Percentiles rank a stretch among this genome's conserved stretches.
These are phyloP conservation scores for Epinephelus moara DNA, from an alignment of 2,113 vertebrate genomes.

Conservation along the genomic window DNA sequence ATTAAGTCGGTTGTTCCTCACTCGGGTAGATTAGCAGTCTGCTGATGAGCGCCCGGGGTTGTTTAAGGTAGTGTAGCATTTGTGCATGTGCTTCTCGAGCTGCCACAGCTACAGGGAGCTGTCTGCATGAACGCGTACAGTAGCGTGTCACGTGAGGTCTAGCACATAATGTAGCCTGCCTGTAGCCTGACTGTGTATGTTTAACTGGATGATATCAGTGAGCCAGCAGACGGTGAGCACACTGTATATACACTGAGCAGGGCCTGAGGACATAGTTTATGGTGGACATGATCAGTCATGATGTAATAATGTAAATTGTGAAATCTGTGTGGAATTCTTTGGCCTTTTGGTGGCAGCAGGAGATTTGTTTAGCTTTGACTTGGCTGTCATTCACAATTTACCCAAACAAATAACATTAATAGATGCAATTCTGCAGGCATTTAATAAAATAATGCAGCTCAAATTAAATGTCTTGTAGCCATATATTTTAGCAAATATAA, in stretches of 20 bases:
- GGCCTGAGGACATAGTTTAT: slow-evolving; percentile 38
- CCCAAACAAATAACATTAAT: slow-evolving; percentile 7
- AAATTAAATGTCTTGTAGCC: background rate
- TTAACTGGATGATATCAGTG: slow-evolving; percentile 59
- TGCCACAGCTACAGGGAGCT: slow-evolving; percentile 30
- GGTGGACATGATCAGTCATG: slow-evolving; percentile 16
- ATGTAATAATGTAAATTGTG: slow-evolving; percentile 40
- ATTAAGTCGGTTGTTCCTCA: slow-evolving; percentile 83
- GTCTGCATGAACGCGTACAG: slow-evolving; percentile 58
- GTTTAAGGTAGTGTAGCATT: slow-evolving; percentile 81
- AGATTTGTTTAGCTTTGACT: slow-evolving; percentile 18
- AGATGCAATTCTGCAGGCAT: slow-evolving; percentile 6
- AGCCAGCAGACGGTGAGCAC: slow-evolving; percentile 29
- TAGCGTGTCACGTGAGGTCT: slow-evolving; percentile 71
- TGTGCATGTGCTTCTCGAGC: slow-evolving; percentile 11
- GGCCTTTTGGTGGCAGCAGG: slow-evolving; percentile 13
- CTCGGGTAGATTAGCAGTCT: slow-evolving; percentile 83
- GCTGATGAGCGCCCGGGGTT: slow-evolving; percentile 76
- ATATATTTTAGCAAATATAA: slow-evolving; percentile 1
- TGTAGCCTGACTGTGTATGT: slow-evolving; percentile 53
- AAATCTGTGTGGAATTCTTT: slow-evolving; percentile 13
- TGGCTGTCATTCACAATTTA: slow-evolving; percentile 17
- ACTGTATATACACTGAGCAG: slow-evolving; percentile 13
- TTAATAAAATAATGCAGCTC: background rate
- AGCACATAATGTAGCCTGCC: slow-evolving; percentile 49